phyloP scores from a whole-genome alignment of 2,113 vertebrate genomes.

The Elephas maximus region DNA sequence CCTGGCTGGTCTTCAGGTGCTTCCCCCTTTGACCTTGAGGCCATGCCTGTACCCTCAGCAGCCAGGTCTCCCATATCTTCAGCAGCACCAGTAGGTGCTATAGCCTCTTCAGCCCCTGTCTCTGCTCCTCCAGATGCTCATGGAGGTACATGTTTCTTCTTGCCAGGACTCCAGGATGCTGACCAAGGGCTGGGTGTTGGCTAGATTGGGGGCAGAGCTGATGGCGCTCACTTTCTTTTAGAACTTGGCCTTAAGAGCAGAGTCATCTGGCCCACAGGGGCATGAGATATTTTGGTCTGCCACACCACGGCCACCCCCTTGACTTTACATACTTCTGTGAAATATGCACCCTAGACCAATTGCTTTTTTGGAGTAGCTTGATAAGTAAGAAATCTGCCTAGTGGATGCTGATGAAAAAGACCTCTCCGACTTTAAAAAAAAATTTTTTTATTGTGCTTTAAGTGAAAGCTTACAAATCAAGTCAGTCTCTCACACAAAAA shows the following conservation, averaged over 20 bases:
- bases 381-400: neutral
- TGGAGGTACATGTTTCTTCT: too few species aligned
- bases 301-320: neutral
- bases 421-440: neutral
- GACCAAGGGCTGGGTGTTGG: neutral
- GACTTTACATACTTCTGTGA: neutral
- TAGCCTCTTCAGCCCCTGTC: too few species aligned
- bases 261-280: neutral
- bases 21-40: too few species aligned
- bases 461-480: too few species aligned
- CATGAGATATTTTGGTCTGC: neutral
- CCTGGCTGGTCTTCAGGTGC: too few species aligned
- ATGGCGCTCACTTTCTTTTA: neutral
- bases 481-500: too few species aligned
- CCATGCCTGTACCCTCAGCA: too few species aligned
- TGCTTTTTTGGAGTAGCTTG: too few species aligned
- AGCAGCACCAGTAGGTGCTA: too few species aligned
- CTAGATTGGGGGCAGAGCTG: neutral
- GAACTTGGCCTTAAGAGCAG: neutral
- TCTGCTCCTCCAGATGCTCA: too few species aligned
- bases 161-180: neutral
- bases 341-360: neutral
- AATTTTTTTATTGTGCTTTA: too few species aligned
- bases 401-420: neutral
- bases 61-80: too few species aligned